Evolutionary conservation across 2,888 invertebrate species (phyloP), one percentile per base, ranked within the genome.

Genomic region (Encarsia formosa): DNA sequence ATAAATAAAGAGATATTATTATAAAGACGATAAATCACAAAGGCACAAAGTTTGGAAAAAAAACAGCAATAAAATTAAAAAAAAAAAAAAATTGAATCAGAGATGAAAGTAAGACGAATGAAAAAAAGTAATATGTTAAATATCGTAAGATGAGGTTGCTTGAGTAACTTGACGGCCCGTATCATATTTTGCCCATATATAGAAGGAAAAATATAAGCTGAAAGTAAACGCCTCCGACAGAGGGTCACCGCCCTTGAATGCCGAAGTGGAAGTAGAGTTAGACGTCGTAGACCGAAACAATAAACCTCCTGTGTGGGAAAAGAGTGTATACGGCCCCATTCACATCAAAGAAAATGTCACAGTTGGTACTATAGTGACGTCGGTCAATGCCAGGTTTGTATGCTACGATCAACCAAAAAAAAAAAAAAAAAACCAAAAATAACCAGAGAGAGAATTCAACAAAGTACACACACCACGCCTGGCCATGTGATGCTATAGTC

Each of bases 291-390:
- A 91, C 86, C 87, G 91, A 83, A 95, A 91, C 87, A 94, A 91
- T 88, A 95, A 92, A 86, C 95, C 90, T 80, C 94, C 91, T 79
- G 87, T 91, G 80, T 95, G 92, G 94, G 93, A 91, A 83, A 85
- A 85, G 81, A 86, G 85, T 81, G 85, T 91, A 82, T 93, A 94
- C 85, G 92, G 94, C 83, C 93, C 93, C 83, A 91, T 91, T 84
- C 88, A 89, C 87, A 91, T 94, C 86, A 89, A 88, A 85, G 94
- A 95, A 88, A 94, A 94, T 89, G 91, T 93, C 86, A 92, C 92
- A 86, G 91, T 94, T 85, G 93, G 94, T 86, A 92, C 92, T 81
- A 89, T 91, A 86, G 92, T 94, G 85, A 92, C 92, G 83, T 88
- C 91, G 82, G 89, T 94, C 81, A 93, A 93, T 88, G 94, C 94